Percentiles rank a stretch among this genome's conserved stretches.
Evolutionary conservation across 1,140 invertebrate genomes (phyloP).

Genomic region (Ectropis grisescens): DNA sequence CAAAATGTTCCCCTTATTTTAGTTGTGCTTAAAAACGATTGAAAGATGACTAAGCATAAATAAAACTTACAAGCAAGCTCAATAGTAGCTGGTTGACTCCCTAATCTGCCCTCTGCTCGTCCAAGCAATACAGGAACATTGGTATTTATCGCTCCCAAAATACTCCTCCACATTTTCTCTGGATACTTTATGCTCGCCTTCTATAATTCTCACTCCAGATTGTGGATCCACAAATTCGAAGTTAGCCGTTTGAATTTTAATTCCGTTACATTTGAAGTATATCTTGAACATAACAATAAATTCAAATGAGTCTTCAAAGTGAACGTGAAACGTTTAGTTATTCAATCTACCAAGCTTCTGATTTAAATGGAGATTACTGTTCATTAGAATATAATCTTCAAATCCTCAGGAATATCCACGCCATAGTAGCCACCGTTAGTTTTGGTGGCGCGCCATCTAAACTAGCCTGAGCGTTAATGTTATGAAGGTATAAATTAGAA

Average conservation of each 20-base stretch:
- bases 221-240: slow-evolving; percentile 82
- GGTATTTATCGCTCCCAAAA: slow-evolving; percentile 87
- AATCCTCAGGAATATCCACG: too few relatives aligned
- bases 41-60: too few relatives aligned
- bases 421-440: too few relatives aligned
- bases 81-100: slow-evolving; percentile 85
- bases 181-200: slow-evolving; percentile 88
- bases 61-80: slow-evolving; percentile 95
- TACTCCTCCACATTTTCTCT: slow-evolving; percentile 91
- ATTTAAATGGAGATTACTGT: too few relatives aligned
- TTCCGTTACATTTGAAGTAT: slow-evolving; percentile 85
- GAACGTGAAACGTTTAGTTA: too few relatives aligned
- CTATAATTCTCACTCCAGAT: slow-evolving; percentile 85
- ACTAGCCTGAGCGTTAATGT: too few relatives aligned
- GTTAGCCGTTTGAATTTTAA: slow-evolving; percentile 72
- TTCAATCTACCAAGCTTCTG: too few relatives aligned
- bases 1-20: too few relatives aligned
- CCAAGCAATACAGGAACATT: slow-evolving; percentile 92
- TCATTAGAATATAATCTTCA: too few relatives aligned
- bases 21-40: too few relatives aligned
- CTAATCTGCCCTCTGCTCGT: slow-evolving; percentile 79
- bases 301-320: background rate
- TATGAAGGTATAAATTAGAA: too few relatives aligned
- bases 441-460: too few relatives aligned
- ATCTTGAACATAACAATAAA: slow-evolving; percentile 65